A percentile compares a stretch with the other conserved stretches of the same genome.
phyloP scores from a whole-genome alignment of 2,113 vertebrate species.

The Ageneiosus marmoratus region DNA sequence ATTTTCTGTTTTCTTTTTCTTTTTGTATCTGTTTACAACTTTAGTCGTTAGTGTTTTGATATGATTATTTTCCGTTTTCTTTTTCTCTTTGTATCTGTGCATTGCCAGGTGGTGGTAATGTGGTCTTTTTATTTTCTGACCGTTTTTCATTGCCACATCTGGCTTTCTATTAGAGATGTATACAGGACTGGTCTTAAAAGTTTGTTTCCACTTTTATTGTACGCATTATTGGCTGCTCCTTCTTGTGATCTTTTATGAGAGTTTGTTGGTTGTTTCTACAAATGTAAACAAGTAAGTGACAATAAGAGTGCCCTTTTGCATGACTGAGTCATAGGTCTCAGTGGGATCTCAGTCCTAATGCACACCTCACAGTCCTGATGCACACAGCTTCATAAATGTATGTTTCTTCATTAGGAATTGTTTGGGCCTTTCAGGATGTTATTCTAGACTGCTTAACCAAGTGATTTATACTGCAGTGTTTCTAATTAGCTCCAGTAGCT shows the following conservation, averaged over 20 bases:
- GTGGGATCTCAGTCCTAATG: neutral
- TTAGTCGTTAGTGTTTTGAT: neutral
- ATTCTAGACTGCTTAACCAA: neutral
- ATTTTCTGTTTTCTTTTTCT: neutral
- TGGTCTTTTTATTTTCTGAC: neutral
- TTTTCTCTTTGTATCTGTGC: neutral
- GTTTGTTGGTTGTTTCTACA: neutral
- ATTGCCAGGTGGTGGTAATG: neutral
- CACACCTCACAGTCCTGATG: neutral
- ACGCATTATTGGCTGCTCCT: neutral
- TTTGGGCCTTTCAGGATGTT: constrained; percentile 4
- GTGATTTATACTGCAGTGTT: neutral
- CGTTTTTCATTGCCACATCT: neutral
- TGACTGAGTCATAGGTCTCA: neutral
- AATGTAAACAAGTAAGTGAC: no score
- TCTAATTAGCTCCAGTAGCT: constrained; percentile 10
- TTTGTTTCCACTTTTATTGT: no score
- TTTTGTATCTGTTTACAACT: no score
- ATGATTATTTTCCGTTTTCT: no score
- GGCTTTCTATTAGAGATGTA: neutral
- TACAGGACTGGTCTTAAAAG: neutral
- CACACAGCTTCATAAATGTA: neutral
- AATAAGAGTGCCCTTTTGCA: no score
- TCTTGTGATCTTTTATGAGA: neutral
- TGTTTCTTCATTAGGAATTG: neutral